Percentiles rank a stretch among this genome's conserved stretches.
Conservation (phyloP, 2,888 invertebrate genomes). For the Rhagonycha fulva region DNA sequence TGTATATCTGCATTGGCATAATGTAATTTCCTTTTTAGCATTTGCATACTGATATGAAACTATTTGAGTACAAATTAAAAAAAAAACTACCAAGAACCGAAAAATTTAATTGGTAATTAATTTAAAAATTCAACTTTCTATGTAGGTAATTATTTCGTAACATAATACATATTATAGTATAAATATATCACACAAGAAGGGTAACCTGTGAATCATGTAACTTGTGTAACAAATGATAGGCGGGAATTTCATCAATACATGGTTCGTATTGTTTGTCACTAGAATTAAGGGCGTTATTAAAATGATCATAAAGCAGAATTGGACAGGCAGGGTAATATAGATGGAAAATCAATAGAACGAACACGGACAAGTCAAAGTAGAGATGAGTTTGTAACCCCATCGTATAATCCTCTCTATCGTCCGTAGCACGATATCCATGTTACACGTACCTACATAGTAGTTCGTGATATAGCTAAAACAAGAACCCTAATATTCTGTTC, state of each 20-base stretch:
- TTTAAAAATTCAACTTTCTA: not conserved
- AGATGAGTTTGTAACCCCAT: conserved; percentile 26
- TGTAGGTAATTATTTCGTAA: not conserved
- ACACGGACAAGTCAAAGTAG: conserved; percentile 22
- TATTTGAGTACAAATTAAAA: not conserved
- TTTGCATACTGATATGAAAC: not conserved
- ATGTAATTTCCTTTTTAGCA: too few species aligned
- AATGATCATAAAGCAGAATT: conserved; percentile 29
- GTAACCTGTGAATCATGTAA: not conserved
- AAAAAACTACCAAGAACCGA: not conserved
- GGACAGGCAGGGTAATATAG: conserved; percentile 24
- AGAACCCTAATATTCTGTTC: conserved; percentile 26
- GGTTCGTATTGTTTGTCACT: conserved; percentile 29
- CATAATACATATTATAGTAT: not conserved
- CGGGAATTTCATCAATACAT: conserved; percentile 9
- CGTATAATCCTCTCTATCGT: conserved; percentile 14
- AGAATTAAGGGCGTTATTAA: conserved; percentile 31
- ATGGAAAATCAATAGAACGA: conserved; percentile 30
- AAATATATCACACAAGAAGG: not conserved
- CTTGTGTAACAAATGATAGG: not conserved
- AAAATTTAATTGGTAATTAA: not conserved
- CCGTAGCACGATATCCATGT: conserved; percentile 32
- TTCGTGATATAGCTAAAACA: conserved; percentile 19
- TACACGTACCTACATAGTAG: conserved; percentile 24
- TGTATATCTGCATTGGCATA: too few species aligned